Base-by-base conservation (phyloP, 2,888 invertebrate species). In the Scaptomyza polygonia region DNA sequence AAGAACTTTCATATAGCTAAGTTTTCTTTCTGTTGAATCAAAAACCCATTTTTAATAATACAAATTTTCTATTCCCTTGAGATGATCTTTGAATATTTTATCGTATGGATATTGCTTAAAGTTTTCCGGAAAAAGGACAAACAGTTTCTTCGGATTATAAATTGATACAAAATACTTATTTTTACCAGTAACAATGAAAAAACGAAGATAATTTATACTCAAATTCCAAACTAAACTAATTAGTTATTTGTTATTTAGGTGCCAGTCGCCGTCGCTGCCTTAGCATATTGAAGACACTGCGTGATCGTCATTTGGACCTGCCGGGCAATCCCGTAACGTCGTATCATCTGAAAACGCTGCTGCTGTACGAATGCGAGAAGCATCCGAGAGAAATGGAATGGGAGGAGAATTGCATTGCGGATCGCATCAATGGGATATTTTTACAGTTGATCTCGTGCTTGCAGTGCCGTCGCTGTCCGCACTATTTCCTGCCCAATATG, bases 351-450 rank as follows among this genome's bases (percentile, higher is more conserved):
- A 96, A 96, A 92, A 98, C 98, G 7, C 92, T 99, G 58, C 93
- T 99, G 57, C 92, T 98, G 71, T 98, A 97, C 93, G 98, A 98
- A 92, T 98, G 98, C 92, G 98, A 98, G 93, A 98, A 98, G 90
- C 98, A 98, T 91, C 97, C 97, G 1, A 93, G 97, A 64, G 98
- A 98, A 91, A 94, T 95, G 87, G 98, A 98, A 90, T 98, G 98
- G 98, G 97, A 97, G 92, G 98, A 98, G 91, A 94, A 95, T 5
- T 96, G 96, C 76, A 94, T 98, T 75, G 98, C 97, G 0, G 98
- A 98, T 92, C 93, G 98, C 53, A 96, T 98, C 88, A 97, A 97
- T 92, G 98, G 98, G 4, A 97, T 99, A 72, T 96, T 98, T 80
- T 93, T 99, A 71, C 98, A 98, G 92, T 92, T 99, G 89, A 98